Percentiles rank a stretch among this genome's conserved stretches.
Conservation (phyloP, 2,113 vertebrate species). For the Haplochromis burtoni region DNA sequence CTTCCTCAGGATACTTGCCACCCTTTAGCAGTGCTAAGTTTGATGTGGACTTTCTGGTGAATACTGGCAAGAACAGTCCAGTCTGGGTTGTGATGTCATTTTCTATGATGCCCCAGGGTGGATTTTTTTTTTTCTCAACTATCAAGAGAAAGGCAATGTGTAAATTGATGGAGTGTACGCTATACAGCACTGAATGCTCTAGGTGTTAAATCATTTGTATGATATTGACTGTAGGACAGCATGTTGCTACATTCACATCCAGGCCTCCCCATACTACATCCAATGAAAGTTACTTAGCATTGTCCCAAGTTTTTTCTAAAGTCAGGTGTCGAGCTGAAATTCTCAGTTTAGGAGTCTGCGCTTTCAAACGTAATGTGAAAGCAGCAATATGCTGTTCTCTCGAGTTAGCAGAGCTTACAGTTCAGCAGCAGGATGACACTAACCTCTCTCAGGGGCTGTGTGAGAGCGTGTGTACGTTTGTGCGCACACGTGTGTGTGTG, state of each 20-base stretch:
- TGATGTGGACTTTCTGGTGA: neutral
- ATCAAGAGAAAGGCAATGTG: neutral
- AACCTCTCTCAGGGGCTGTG: constrained; percentile 16
- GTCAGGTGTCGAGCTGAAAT: neutral
- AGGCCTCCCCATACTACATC: neutral
- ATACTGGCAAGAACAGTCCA: neutral
- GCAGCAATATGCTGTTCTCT: neutral
- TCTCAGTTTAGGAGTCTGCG: neutral
- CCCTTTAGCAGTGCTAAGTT: constrained; percentile 74
- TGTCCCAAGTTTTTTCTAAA: neutral
- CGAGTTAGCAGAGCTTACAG: neutral
- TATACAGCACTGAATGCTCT: neutral
- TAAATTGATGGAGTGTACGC: neutral
- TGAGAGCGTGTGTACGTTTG: neutral
- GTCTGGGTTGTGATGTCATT: neutral
- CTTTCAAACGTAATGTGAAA: neutral
- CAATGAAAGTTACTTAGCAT: neutral
- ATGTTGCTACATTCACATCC: neutral
- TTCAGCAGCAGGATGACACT: neutral
- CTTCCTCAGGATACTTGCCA: constrained; percentile 87
- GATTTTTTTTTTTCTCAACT: neutral
- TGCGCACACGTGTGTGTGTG: neutral
- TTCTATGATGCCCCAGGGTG: neutral
- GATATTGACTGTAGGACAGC: neutral
- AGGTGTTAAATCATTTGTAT: neutral